Conservation (phyloP, 2,113 vertebrate genomes). For the Brienomyrus brachyistius region DNA sequence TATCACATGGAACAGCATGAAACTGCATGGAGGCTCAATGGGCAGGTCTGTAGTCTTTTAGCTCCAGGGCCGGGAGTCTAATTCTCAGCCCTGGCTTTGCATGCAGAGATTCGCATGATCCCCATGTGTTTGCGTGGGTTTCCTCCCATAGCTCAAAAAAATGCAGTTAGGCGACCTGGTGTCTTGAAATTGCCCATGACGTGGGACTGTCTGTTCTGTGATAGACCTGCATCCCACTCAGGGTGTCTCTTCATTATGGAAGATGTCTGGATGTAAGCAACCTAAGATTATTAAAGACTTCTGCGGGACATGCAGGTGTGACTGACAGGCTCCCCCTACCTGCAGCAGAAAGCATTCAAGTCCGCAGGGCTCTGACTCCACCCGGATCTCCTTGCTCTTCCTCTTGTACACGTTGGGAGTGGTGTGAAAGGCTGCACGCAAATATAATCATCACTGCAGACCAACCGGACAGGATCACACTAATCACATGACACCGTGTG, state of each 20-base stretch:
- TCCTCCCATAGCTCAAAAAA: not conserved
- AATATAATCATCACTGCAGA: conserved; percentile 22
- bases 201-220: not conserved
- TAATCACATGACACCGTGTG: not conserved
- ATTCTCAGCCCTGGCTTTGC: not conserved
- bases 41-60: not conserved
- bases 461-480: not conserved
- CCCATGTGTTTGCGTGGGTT: not conserved
- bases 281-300: not conserved
- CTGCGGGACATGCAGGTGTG: not conserved
- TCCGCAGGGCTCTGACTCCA: conserved; percentile 89
- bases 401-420: conserved; percentile 95
- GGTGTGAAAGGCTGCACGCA: conserved; percentile 83
- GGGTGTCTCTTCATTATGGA: not conserved
- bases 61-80: not conserved
- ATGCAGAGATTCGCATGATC: not conserved
- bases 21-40: not conserved
- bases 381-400: conserved; percentile 90
- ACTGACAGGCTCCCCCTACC: conserved; percentile 51
- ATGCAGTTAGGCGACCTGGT: not conserved
- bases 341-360: conserved; percentile 90
- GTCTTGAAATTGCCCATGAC: not conserved
- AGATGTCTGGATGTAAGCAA: not conserved
- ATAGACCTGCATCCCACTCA: not conserved
- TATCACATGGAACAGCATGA: not conserved